These are phyloP conservation scores for Coilia nasus DNA, from an alignment of 2,797 vertebrate genomes.

Conservation along the genomic window DNA sequence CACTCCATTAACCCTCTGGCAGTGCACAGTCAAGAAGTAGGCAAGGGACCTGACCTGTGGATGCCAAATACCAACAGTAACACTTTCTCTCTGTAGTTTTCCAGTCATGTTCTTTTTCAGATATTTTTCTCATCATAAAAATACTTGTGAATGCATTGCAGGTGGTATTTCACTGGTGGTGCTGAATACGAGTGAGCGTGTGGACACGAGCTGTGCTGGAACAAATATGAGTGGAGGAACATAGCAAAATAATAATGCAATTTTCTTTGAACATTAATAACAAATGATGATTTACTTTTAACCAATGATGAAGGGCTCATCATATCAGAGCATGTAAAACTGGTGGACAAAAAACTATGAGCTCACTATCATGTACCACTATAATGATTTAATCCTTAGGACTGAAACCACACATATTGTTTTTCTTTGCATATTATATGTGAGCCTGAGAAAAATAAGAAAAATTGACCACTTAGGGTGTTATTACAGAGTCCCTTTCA, in stretches of 20 bases:
- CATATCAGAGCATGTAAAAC: neutral
- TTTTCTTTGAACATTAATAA: too few species aligned
- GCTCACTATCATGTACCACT: neutral
- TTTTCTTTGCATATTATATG: neutral
- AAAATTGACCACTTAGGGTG: slow-evolving; percentile 53
- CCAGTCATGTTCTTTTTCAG: neutral
- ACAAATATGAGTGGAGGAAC: neutral
- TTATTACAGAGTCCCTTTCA: slow-evolving; percentile 35
- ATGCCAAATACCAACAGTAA: neutral
- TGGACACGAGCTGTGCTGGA: neutral
- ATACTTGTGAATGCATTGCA: neutral
- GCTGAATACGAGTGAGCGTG: neutral
- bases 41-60: neutral
- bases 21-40: neutral
- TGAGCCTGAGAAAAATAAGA: slow-evolving; percentile 37
- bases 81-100: neutral
- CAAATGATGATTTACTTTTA: too few species aligned
- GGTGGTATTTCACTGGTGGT: neutral
- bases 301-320: neutral
- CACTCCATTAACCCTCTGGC: slow-evolving; percentile 42
- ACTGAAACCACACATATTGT: slow-evolving; percentile 3
- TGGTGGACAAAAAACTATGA: neutral
- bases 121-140: neutral
- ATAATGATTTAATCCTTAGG: neutral
- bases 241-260: too few species aligned